These are phyloP conservation scores for Tryphoninae sp. DNA, from an alignment of 2,888 invertebrate genomes.

Conservation along the genomic window DNA sequence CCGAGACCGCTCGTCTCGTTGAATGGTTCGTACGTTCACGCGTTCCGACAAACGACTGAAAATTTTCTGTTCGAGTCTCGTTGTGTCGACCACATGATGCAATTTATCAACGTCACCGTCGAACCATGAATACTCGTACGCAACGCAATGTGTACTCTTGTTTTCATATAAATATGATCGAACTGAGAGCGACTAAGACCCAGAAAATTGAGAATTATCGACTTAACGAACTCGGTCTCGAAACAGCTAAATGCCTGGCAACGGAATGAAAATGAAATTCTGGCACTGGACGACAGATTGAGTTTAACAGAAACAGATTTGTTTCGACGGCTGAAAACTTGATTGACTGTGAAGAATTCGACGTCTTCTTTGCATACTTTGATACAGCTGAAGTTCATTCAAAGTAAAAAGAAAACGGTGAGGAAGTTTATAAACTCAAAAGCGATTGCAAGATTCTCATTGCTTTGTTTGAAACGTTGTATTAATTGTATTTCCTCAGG, in stretches of 20 bases:
- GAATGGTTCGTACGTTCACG: slow-evolving; percentile 20
- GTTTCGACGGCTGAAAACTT: no score
- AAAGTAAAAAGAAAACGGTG: no score
- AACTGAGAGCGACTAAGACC: not conserved
- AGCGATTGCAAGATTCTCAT: no score
- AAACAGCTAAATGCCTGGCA: slow-evolving; percentile 35
- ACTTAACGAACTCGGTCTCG: slow-evolving; percentile 29
- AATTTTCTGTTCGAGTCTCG: slow-evolving; percentile 2
- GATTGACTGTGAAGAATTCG: no score
- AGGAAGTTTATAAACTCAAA: no score
- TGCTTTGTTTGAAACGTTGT: no score
- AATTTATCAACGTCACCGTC: slow-evolving; percentile 34
- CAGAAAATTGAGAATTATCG: slow-evolving; percentile 46
- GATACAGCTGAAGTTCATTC: no score
- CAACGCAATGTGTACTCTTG: not conserved
- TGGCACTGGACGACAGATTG: not conserved
- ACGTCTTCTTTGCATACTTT: no score
- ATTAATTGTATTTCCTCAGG: not conserved
- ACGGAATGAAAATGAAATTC: slow-evolving; percentile 15
- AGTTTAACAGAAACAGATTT: no score
- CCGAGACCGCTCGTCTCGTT: not conserved
- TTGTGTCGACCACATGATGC: slow-evolving; percentile 1
- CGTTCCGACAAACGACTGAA: slow-evolving; percentile 43
- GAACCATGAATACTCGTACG: not conserved
- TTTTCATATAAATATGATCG: not conserved